Evolutionary conservation across 2,797 vertebrate genomes (phyloP).

Genomic region (Poeciliopsis gracilis): DNA sequence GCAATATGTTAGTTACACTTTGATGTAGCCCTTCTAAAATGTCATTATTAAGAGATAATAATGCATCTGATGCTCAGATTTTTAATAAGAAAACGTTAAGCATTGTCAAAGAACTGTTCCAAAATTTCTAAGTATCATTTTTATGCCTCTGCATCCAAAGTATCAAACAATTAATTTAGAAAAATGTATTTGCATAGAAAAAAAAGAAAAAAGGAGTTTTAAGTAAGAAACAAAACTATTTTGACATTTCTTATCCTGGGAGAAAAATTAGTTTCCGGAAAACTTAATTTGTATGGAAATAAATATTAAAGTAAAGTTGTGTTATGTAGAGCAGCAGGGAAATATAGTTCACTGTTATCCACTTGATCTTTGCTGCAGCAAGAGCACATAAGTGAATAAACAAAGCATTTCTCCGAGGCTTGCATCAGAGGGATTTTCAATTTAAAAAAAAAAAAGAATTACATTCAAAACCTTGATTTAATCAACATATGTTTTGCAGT

Average conservation of each 20-base stretch:
- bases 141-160: background rate
- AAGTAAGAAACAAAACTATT: background rate
- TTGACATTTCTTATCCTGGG: constrained; percentile 7
- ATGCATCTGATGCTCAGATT: background rate
- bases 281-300: constrained; percentile 23
- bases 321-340: background rate
- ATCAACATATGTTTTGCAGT: background rate
- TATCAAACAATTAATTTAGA: background rate
- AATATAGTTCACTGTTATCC: background rate
- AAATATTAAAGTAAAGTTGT: background rate
- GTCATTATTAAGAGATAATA: background rate
- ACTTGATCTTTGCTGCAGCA: background rate
- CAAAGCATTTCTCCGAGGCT: background rate
- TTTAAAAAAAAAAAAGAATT: background rate
- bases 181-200: constrained; percentile 11
- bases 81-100: background rate
- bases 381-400: background rate
- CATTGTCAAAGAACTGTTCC: background rate
- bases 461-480: constrained; percentile 5
- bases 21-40: background rate
- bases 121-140: background rate
- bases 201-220: background rate
- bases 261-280: background rate
- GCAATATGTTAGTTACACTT: too few relatives aligned
- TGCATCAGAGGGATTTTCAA: background rate